Evolutionary conservation across 2,888 invertebrate species (phyloP).

Genomic region (Biston stratarius): DNA sequence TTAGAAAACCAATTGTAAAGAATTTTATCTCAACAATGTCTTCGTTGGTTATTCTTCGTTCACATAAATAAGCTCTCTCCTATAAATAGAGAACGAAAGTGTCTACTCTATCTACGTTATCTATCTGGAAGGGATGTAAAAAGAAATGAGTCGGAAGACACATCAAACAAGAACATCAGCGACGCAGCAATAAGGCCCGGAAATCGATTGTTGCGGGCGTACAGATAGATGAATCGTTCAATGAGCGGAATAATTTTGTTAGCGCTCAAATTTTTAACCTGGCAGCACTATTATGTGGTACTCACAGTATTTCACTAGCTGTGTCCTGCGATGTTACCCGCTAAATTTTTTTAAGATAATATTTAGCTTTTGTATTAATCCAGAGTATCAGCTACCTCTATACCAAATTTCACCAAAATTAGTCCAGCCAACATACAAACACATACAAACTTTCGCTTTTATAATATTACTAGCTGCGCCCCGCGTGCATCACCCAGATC

Average conservation of each 20-base stretch:
- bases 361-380: no score
- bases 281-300: no score
- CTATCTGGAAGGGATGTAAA: constrained; percentile 25
- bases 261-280: neutral
- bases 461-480: no score
- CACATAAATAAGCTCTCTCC: neutral
- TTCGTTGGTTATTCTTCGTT: neutral
- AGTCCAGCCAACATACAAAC: no score
- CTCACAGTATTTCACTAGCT: no score
- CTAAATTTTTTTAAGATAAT: no score
- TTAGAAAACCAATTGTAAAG: neutral
- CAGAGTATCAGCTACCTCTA: no score
- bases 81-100: constrained; percentile 20
- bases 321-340: no score
- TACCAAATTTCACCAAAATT: no score
- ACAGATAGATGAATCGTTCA: constrained; percentile 6
- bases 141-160: constrained; percentile 29
- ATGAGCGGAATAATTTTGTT: neutral
- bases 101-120: constrained; percentile 18
- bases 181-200: constrained; percentile 22
- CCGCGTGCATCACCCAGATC: no score
- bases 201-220: constrained; percentile 25
- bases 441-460: no score
- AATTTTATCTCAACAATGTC: neutral
- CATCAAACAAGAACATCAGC: constrained; percentile 24